Evolutionary conservation across 2,888 invertebrate species (phyloP).

Genomic region (Eupeodes latifasciatus): DNA sequence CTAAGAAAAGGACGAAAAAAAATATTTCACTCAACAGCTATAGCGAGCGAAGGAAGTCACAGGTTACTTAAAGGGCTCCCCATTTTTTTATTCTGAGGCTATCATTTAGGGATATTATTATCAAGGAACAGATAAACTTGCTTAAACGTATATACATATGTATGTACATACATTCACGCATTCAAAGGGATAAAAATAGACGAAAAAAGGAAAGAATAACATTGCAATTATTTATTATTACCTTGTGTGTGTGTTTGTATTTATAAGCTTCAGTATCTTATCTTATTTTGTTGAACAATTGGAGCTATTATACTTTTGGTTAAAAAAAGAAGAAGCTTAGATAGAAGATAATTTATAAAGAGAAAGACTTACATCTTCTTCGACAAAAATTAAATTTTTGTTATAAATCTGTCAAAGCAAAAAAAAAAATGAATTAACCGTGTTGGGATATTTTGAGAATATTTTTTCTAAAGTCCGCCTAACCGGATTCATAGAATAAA

Average conservation of each 20-base stretch:
- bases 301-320: background rate
- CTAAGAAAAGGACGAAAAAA: conserved; percentile 4
- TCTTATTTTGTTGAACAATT: conserved; percentile 63
- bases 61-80: conserved; percentile 63
- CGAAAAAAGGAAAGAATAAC: conserved; percentile 44
- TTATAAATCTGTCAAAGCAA: no score
- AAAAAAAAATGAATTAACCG: no score
- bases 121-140: conserved; percentile 29
- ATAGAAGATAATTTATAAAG: conserved; percentile 63
- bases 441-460: no score
- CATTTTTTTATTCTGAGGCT: conserved; percentile 25
- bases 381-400: no score
- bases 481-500: no score
- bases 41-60: conserved; percentile 43
- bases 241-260: conserved; percentile 17
- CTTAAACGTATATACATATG: background rate
- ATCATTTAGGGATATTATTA: conserved; percentile 69
- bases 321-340: background rate
- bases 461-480: no score
- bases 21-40: conserved; percentile 20
- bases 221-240: conserved; percentile 73
- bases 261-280: conserved; percentile 12
- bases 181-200: conserved; percentile 20
- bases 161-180: background rate
- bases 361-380: no score